Percentiles rank a stretch among this genome's conserved stretches.
phyloP scores from a whole-genome alignment of 2,797 vertebrate genomes.

The Falco peregrinus region DNA sequence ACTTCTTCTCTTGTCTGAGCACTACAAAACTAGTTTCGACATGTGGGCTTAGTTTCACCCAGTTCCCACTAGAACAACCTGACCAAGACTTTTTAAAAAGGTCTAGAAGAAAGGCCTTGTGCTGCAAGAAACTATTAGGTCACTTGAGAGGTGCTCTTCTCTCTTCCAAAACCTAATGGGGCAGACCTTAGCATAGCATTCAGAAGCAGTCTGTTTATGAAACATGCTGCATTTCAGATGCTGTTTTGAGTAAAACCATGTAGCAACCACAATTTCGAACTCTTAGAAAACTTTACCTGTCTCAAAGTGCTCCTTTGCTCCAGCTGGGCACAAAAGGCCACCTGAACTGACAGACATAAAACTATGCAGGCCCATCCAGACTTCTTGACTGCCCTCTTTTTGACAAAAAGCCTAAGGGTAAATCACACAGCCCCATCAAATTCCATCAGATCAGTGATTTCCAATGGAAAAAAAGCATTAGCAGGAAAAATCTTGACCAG shows the following conservation, averaged over 20 bases:
- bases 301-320: not conserved
- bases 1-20: not conserved
- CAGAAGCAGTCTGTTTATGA: not conserved
- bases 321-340: not conserved
- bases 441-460: not conserved
- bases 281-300: not conserved
- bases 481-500: not conserved
- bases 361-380: not conserved
- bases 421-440: not conserved
- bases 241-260: not conserved
- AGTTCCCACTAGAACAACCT: not conserved
- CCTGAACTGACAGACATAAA: not conserved
- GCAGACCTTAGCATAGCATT: not conserved
- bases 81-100: fast-evolving
- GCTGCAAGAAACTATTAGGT: not conserved
- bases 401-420: not conserved
- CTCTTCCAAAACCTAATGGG: not conserved
- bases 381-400: not conserved
- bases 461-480: not conserved
- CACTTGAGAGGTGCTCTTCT: not conserved
- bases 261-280: not conserved
- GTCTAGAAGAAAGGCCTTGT: not conserved
- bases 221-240: not conserved
- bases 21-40: not conserved
- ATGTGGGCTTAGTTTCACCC: not conserved